Evolutionary conservation across 2,888 invertebrate species (phyloP).

Genomic region (Hypselothyrea guttata): DNA sequence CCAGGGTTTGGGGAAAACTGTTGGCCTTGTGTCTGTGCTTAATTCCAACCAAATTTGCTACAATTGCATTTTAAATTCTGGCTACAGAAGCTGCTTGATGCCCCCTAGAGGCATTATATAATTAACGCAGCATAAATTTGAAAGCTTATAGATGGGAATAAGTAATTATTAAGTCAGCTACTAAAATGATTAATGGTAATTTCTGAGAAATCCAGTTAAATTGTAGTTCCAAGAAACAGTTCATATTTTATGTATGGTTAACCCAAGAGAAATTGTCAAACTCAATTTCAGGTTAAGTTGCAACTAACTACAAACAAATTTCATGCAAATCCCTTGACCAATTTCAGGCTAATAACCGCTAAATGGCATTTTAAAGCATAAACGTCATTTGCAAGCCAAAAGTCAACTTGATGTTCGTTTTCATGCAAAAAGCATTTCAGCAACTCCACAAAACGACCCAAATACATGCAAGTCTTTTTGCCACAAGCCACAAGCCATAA

Average conservation of each 20-base stretch:
- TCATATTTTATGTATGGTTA: too few relatives aligned
- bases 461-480: constrained; percentile 41
- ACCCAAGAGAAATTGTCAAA: too few relatives aligned
- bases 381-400: too few relatives aligned
- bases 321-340: too few relatives aligned
- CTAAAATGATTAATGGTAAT: neutral
- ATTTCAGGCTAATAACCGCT: too few relatives aligned
- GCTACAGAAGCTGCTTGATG: constrained; percentile 2
- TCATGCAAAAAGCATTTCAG: constrained; percentile 22
- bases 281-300: too few relatives aligned
- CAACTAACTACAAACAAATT: too few relatives aligned
- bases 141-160: too few relatives aligned
- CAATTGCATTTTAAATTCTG: constrained; percentile 61
- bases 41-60: constrained; percentile 57
- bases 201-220: too few relatives aligned
- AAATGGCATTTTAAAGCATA: too few relatives aligned
- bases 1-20: neutral
- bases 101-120: constrained; percentile 16
- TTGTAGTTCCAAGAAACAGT: too few relatives aligned
- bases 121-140: constrained; percentile 13
- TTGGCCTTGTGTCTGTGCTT: constrained; percentile 2
- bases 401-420: constrained; percentile 7
- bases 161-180: neutral
- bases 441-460: constrained; percentile 40
- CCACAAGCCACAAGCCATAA: constrained; percentile 27